phyloP scores from a whole-genome alignment of 2,113 vertebrate species.

The Brachypodius melanocephalos region DNA sequence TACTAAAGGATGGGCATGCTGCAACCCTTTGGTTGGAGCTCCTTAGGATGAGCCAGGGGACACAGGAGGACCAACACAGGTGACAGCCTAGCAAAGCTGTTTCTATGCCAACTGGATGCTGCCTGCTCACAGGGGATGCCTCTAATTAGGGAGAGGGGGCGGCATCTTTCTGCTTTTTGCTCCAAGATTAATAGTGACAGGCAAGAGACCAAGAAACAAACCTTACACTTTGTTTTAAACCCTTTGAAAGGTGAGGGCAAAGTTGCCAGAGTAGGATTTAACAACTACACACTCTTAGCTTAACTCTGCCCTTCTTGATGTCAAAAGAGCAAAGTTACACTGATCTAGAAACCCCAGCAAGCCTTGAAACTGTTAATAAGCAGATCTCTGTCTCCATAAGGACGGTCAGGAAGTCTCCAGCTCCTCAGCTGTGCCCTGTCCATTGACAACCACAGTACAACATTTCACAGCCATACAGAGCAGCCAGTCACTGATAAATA shows the following conservation, averaged over 20 bases:
- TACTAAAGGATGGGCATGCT: not conserved
- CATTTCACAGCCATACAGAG: not conserved
- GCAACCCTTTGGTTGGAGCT: not conserved
- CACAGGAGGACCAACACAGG: not conserved
- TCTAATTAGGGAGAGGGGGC: not conserved
- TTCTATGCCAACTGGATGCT: not conserved
- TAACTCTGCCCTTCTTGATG: not conserved
- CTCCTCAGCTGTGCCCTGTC: not conserved
- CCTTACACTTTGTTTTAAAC: not conserved
- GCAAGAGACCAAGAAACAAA: not conserved
- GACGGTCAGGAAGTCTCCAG: not conserved
- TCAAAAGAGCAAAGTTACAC: not conserved
- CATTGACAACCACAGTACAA: fast-evolving
- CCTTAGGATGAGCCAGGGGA: not conserved
- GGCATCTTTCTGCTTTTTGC: not conserved
- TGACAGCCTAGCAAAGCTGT: not conserved
- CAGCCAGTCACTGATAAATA: not conserved
- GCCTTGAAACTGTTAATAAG: not conserved
- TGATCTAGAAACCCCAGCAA: not conserved
- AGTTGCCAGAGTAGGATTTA: not conserved
- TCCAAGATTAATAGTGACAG: not conserved
- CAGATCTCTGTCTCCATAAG: not conserved
- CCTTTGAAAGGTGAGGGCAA: not conserved
- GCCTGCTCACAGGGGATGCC: not conserved
- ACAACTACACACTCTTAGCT: not conserved